A percentile compares a stretch with the other conserved stretches of the same genome.
phyloP scores from a whole-genome alignment of 2,113 vertebrate species.

The Riparia riparia region DNA sequence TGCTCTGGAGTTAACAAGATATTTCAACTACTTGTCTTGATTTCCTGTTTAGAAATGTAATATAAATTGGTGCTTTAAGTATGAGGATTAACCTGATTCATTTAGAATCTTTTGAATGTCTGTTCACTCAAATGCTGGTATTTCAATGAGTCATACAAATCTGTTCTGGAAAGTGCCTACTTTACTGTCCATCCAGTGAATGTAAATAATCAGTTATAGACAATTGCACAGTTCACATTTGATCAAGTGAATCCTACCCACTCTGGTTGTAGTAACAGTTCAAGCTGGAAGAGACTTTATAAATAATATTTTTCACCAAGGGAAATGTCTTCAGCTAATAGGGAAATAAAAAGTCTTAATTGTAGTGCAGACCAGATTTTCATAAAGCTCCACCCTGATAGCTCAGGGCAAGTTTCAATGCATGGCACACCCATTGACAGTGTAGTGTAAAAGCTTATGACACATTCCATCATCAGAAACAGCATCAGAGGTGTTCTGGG shows the following conservation, averaged over 20 bases:
- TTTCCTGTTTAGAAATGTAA: not conserved
- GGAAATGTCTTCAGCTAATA: not conserved
- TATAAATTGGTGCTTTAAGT: not conserved
- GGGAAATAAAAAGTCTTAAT: not conserved
- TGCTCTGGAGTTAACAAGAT: not conserved
- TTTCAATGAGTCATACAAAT: not conserved
- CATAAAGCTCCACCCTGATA: constrained; percentile 14
- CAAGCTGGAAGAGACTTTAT: not conserved
- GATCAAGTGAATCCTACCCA: not conserved
- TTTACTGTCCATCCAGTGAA: not conserved
- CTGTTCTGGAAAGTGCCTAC: not conserved
- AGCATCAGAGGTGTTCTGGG: not conserved
- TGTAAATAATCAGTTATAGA: not conserved
- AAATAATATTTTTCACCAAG: not conserved
- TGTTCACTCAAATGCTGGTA: not conserved
- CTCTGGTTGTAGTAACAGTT: not conserved
- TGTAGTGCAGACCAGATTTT: not conserved
- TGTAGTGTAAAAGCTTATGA: not conserved
- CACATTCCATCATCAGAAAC: not conserved
- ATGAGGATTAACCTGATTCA: not conserved
- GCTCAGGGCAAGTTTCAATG: constrained; percentile 47
- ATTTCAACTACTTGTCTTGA: not conserved
- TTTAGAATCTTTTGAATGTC: not conserved
- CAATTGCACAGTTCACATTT: not conserved
- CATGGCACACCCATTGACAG: not conserved